These are phyloP conservation scores for Isichthys henryi DNA, from an alignment of 2,113 vertebrate species.

Conservation along the genomic window DNA sequence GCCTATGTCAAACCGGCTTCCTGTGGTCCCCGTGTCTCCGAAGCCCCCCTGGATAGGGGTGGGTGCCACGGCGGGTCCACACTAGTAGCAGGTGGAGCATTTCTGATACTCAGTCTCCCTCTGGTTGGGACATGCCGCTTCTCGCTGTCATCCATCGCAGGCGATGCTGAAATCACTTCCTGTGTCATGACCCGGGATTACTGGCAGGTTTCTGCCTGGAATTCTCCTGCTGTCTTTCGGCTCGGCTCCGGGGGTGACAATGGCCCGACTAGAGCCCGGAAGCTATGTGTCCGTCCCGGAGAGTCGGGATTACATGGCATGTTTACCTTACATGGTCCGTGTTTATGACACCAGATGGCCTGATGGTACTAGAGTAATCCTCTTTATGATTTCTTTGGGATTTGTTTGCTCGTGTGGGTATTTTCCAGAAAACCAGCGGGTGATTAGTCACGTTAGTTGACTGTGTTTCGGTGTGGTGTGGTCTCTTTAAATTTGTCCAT, in stretches of 20 bases:
- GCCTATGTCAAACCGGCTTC: conserved; percentile 5
- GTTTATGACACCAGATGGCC: conserved; percentile 1
- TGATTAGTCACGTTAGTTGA: not conserved
- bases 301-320: not conserved
- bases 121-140: not conserved
- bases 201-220: not conserved
- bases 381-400: conserved; percentile 4
- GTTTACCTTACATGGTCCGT: not conserved
- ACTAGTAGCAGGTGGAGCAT: not conserved
- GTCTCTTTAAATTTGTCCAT: not conserved
- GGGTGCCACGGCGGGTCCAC: not conserved
- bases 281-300: not conserved
- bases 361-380: not conserved
- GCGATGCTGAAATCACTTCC: not conserved
- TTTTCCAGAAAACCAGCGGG: not conserved
- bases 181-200: not conserved
- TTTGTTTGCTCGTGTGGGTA: conserved; percentile 3
- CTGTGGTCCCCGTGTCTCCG: not conserved
- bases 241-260: not conserved
- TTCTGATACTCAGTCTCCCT: not conserved
- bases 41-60: not conserved
- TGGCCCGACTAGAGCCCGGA: not conserved
- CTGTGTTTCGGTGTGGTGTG: not conserved
- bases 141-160: not conserved
- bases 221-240: not conserved